These are phyloP conservation scores for Eulithis testata DNA, from an alignment of 2,888 invertebrate species.

Conservation along the genomic window DNA sequence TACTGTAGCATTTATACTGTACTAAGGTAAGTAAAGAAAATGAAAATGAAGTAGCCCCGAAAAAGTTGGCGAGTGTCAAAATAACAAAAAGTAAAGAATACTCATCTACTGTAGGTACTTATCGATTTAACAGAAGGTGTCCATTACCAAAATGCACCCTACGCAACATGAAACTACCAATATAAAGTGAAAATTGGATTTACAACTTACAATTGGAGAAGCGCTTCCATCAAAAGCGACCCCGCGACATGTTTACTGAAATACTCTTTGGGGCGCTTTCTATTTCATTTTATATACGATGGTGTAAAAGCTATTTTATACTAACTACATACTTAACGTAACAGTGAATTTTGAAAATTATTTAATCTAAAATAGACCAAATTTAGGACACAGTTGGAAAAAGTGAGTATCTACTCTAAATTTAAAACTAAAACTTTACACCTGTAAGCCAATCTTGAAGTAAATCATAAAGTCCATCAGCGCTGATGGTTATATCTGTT, in stretches of 20 bases:
- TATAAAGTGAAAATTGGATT: constrained; percentile 84
- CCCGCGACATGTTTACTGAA: constrained; percentile 73
- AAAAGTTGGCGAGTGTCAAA: too few species aligned
- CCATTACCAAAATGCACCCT: constrained; percentile 58
- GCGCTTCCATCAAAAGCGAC: constrained; percentile 79
- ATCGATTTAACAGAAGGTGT: constrained; percentile 36
- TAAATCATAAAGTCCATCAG: background rate
- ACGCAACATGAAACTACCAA: constrained; percentile 71
- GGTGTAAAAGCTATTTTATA: constrained; percentile 7
- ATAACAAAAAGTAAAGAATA: constrained; percentile 16
- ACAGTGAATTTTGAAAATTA: too few species aligned
- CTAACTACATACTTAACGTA: too few species aligned
- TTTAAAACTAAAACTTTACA: too few species aligned
- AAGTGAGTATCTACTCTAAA: too few species aligned
- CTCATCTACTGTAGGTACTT: constrained; percentile 17
- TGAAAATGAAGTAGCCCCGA: too few species aligned
- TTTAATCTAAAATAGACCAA: too few species aligned
- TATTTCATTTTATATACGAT: constrained; percentile 43
- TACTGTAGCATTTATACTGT: too few species aligned
- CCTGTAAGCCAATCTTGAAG: background rate
- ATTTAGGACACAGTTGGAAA: background rate
- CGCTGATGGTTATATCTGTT: background rate
- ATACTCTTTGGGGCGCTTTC: constrained; percentile 71
- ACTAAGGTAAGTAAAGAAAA: too few species aligned
- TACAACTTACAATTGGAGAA: constrained; percentile 81